Conservation (phyloP, 2,113 vertebrate genomes). For the Castor canadensis region DNA sequence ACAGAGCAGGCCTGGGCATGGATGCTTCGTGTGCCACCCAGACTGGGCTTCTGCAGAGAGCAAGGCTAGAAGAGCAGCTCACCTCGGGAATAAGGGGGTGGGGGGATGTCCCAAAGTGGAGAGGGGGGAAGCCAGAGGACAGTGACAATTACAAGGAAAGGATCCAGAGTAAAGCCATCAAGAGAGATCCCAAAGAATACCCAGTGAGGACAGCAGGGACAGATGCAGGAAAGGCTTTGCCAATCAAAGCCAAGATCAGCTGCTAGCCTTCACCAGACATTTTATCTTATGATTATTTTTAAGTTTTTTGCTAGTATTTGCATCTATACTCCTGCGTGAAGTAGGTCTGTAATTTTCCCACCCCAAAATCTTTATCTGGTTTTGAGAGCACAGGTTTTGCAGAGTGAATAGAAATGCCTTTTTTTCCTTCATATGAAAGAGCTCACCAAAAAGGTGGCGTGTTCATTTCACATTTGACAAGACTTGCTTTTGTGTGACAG, state of each 20-base stretch:
- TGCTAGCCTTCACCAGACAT: not conserved
- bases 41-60: too few species aligned
- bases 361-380: not conserved
- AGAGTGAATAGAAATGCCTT: not conserved
- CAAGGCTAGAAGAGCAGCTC: too few species aligned
- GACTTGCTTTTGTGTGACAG: not conserved
- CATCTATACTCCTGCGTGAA: not conserved
- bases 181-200: not conserved
- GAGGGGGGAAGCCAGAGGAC: not conserved
- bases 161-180: not conserved
- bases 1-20: too few species aligned
- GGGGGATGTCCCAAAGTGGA: not conserved
- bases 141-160: not conserved
- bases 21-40: too few species aligned
- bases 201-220: not conserved
- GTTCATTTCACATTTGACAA: not conserved
- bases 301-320: not conserved
- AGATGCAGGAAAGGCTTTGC: not conserved
- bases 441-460: not conserved
- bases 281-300: not conserved
- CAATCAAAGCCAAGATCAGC: not conserved
- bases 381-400: not conserved
- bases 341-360: not conserved
- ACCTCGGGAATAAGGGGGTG: not conserved
- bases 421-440: not conserved